Conservation (phyloP, 2,888 invertebrate genomes). For the Pegoplata infirma region DNA sequence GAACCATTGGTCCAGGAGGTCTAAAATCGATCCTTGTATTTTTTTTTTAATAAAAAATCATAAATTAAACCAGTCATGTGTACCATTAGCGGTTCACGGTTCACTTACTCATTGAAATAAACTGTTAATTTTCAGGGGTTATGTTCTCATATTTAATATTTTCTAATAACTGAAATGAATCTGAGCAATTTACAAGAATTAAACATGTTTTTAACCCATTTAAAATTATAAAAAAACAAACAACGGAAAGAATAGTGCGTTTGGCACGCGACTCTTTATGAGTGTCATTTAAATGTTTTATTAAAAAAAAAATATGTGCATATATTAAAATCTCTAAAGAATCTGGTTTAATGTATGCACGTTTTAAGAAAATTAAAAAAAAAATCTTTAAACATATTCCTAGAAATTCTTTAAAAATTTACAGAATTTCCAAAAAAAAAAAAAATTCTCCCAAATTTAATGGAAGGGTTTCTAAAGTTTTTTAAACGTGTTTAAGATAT, state of each 20-base stretch:
- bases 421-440: slow-evolving; percentile 23
- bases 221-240: background rate
- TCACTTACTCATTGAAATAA: too few relatives aligned
- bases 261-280: slow-evolving; percentile 40
- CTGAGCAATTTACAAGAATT: too few relatives aligned
- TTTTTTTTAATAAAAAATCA: too few relatives aligned
- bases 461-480: slow-evolving; percentile 19
- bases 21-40: too few relatives aligned
- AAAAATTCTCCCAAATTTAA: background rate
- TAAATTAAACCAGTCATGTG: too few relatives aligned
- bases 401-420: slow-evolving; percentile 46
- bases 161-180: too few relatives aligned
- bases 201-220: background rate
- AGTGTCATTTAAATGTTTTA: slow-evolving; percentile 18
- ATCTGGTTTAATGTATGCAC: slow-evolving; percentile 28
- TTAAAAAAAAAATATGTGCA: slow-evolving; percentile 16
- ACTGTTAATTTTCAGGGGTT: too few relatives aligned
- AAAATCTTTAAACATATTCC: slow-evolving; percentile 12
- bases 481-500: slow-evolving; percentile 51
- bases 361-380: background rate
- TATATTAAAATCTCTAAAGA: slow-evolving; percentile 33
- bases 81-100: too few relatives aligned
- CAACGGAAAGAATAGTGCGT: background rate
- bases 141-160: too few relatives aligned
- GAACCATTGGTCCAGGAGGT: too few relatives aligned